A percentile compares a stretch with the other conserved stretches of the same genome.
Conservation (phyloP, 1,140 invertebrate species). For the Drosophila bocqueti region DNA sequence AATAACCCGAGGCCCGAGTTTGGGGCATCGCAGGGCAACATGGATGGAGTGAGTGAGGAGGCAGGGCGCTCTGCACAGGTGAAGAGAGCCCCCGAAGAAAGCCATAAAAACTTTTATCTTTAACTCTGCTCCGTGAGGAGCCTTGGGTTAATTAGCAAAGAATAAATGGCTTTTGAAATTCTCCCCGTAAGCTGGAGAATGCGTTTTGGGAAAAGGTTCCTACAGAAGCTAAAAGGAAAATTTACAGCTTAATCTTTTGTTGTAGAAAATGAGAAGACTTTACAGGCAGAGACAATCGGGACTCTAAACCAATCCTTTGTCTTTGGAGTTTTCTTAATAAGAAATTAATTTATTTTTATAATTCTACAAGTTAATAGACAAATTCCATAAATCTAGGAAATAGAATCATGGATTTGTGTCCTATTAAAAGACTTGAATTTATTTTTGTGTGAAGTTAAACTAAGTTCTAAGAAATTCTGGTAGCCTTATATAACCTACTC, state of each 20-base stretch:
- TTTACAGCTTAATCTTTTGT: not conserved
- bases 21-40: not conserved
- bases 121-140: slow-evolving; percentile 1
- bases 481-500: not conserved
- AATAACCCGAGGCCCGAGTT: slow-evolving; percentile 51
- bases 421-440: not conserved
- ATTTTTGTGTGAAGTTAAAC: not conserved
- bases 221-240: slow-evolving; percentile 14
- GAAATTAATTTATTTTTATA: not conserved
- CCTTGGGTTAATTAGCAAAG: slow-evolving; percentile 38
- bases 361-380: not conserved
- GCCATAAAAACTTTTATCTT: slow-evolving; percentile 50
- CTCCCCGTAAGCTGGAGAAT: not conserved
- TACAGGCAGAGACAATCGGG: not conserved
- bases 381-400: not conserved
- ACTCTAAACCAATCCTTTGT: not conserved
- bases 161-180: slow-evolving; percentile 47
- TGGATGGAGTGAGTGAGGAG: not conserved
- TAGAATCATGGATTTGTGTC: too few relatives aligned
- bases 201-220: slow-evolving; percentile 7
- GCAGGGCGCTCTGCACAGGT: slow-evolving; percentile 7
- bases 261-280: not conserved
- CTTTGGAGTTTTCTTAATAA: not conserved
- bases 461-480: not conserved
- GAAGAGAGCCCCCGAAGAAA: slow-evolving; percentile 28